Conservation (phyloP, 2,888 invertebrate genomes). For the Drepana falcataria region DNA sequence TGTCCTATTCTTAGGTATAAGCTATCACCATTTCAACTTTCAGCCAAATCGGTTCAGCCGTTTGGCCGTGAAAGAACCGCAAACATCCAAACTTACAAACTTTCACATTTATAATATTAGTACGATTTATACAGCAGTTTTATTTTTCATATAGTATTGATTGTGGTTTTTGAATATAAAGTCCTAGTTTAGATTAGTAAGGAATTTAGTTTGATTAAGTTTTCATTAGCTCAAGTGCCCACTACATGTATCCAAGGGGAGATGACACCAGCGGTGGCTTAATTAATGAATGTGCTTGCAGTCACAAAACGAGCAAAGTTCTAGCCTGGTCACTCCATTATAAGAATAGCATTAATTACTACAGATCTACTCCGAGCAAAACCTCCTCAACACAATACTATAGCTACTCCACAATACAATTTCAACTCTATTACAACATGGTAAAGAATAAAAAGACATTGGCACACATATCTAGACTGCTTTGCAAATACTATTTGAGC, state of each 20-base stretch:
- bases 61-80: too few relatives aligned
- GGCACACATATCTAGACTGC: neutral
- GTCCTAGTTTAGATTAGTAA: too few relatives aligned
- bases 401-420: slow-evolving; percentile 6
- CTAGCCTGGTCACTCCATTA: slow-evolving; percentile 53
- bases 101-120: too few relatives aligned
- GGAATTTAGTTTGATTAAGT: too few relatives aligned
- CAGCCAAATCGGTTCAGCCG: too few relatives aligned
- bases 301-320: slow-evolving; percentile 40
- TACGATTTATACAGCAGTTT: too few relatives aligned
- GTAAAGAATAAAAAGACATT: slow-evolving; percentile 9
- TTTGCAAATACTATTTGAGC: slow-evolving; percentile 3
- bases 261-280: neutral
- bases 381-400: slow-evolving; percentile 9
- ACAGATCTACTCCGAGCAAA: slow-evolving; percentile 1
- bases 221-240: neutral
- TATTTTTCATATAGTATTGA: too few relatives aligned
- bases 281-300: neutral
- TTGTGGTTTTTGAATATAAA: too few relatives aligned
- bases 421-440: slow-evolving; percentile 8
- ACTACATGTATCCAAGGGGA: neutral
- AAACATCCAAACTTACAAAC: too few relatives aligned
- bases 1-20: too few relatives aligned
- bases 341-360: slow-evolving; percentile 15
- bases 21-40: too few relatives aligned